A percentile compares a stretch with the other conserved stretches of the same genome.
Conservation (phyloP, 92 coral and sea anemone species). For the Epizoanthus ramosus region DNA sequence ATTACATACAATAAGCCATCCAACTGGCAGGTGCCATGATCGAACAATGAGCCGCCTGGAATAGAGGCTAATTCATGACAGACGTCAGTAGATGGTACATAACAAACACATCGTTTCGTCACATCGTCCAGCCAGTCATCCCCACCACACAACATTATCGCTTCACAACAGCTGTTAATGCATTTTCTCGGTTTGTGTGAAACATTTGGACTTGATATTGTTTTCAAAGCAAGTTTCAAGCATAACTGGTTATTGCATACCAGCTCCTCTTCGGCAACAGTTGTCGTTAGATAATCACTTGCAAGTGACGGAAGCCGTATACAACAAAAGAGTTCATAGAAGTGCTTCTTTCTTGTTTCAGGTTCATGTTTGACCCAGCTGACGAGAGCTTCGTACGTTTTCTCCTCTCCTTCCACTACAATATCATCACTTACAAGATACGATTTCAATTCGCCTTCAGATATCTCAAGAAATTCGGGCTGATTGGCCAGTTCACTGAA, state of each 20-base stretch:
- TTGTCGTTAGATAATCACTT: neutral
- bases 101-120: neutral
- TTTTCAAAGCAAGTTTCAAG: neutral
- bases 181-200: conserved; percentile 5
- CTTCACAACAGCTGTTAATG: neutral
- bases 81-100: neutral
- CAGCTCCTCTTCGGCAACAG: neutral
- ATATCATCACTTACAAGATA: neutral
- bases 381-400: neutral
- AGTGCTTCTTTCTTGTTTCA: neutral
- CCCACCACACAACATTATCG: neutral
- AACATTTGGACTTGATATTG: neutral
- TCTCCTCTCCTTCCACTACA: neutral
- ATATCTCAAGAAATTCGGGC: neutral
- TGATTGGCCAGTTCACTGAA: neutral
- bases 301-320: neutral
- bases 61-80: neutral
- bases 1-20: conserved; percentile 7
- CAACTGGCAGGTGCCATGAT: neutral
- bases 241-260: neutral
- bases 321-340: neutral
- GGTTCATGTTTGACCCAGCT: conserved; percentile 3
- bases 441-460: neutral
- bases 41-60: neutral
- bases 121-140: neutral